Conservation (phyloP, 53 echinoderm and acorn worm species). For the Patiria pectinifera region DNA sequence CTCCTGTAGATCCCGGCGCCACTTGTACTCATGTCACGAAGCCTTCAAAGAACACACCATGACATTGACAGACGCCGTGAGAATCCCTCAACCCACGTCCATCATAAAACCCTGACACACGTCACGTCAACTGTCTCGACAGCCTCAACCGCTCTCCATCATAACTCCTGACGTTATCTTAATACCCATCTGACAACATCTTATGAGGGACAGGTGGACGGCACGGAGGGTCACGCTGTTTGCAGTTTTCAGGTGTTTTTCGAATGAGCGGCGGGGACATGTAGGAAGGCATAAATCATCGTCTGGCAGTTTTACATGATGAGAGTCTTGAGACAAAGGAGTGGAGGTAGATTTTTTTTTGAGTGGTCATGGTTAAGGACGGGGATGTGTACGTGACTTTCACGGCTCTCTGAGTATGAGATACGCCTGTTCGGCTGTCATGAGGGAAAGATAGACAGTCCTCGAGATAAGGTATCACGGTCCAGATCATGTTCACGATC, state of each 20-base stretch:
- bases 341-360: not conserved
- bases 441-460: not conserved
- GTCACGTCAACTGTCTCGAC: not conserved
- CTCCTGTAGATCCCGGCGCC: not conserved
- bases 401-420: not conserved
- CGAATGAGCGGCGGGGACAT: not conserved
- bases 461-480: not conserved
- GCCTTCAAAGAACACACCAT: not conserved
- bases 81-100: not conserved
- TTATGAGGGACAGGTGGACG: slow-evolving; percentile 37
- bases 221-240: not conserved
- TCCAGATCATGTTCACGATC: not conserved
- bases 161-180: slow-evolving; percentile 31
- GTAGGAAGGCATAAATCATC: slow-evolving; percentile 21
- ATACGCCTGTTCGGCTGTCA: not conserved
- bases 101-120: not conserved
- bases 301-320: not conserved
- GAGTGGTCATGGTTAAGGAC: not conserved
- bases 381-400: not conserved
- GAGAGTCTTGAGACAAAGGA: not conserved
- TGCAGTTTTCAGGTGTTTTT: slow-evolving; percentile 21
- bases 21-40: not conserved
- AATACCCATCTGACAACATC: slow-evolving; percentile 28
- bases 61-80: not conserved
- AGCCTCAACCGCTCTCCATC: not conserved